These are phyloP conservation scores for Xestoiulus laeticollis DNA, from an alignment of 2,888 invertebrate species.

Conservation along the genomic window DNA sequence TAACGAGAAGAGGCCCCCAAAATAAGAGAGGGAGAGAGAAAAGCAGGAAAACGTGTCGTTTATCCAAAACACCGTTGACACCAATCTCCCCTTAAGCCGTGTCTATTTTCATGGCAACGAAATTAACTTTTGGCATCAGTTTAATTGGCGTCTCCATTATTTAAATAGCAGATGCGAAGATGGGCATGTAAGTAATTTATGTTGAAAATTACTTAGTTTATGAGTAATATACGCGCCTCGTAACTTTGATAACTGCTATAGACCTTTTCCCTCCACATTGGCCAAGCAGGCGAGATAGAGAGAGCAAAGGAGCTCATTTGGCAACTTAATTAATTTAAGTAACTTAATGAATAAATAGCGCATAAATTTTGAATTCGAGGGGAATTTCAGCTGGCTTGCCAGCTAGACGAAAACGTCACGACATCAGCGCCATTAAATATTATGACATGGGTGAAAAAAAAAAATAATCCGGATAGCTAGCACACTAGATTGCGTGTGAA, in stretches of 20 bases:
- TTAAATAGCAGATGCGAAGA: constrained; percentile 37
- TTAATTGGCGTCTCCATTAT: constrained; percentile 34
- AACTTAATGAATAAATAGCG: constrained; percentile 10
- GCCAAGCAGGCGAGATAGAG: neutral
- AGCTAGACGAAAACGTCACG: neutral
- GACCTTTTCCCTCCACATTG: neutral
- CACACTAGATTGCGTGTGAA: neutral
- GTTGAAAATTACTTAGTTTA: constrained; percentile 33
- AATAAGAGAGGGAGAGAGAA: too few relatives aligned
- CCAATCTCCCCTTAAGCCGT: neutral
- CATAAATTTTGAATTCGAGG: constrained; percentile 37
- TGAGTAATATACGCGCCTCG: constrained; percentile 33
- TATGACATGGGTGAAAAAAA: neutral
- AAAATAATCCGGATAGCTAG: neutral
- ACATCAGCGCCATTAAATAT: constrained; percentile 11
- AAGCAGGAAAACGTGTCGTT: neutral
- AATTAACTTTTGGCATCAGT: constrained; percentile 28
- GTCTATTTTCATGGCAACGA: constrained; percentile 8
- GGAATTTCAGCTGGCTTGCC: neutral
- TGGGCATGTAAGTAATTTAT: constrained; percentile 28
- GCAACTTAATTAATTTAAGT: constrained; percentile 37
- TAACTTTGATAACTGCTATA: constrained; percentile 2
- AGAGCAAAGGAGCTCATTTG: constrained; percentile 20
- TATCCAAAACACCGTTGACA: neutral
- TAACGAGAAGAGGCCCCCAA: neutral